Base-by-base conservation (phyloP, 92 coral and sea anemone genomes). In the Parazoanthus darwini region DNA sequence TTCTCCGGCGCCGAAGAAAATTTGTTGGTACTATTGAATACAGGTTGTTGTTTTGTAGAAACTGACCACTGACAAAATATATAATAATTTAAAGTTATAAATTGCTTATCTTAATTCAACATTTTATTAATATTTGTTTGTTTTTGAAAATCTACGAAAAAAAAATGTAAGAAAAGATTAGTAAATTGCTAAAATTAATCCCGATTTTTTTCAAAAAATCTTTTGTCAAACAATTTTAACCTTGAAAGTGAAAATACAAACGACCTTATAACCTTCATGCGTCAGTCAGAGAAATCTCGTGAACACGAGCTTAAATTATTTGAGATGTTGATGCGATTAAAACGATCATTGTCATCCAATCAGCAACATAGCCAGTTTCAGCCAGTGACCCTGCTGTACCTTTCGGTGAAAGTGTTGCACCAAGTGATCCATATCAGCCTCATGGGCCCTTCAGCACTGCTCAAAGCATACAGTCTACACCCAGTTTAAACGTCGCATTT, bases 21-120 rank as follows among this genome's bases (percentile, higher is more conserved):
- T 78, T 78, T 43, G 42, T 42, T 78, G 42, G 82, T 78, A 43
- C 82, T 78, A 78, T 78, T 44, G 43, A 78, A 78, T 78, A 78
- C 82, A 78, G 82, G 82, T 78, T 42, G 82, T 78, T 43, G 82
- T 43, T 78, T 48, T 43, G 15, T 18, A 35, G 81, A 42, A 46
- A 43, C 79, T 35, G 50, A 74, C 29, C 79, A 74, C 79, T 74
- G 79, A 74, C 79, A 74, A 74, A 74, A 74, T 74, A 74, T 35
- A 74, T 15, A 29, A 74, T 33, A 74, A 74, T 74, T 74, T 74
- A 74, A 44, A 74, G 79, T 74, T 74, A 74, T 74, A 74, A 33
- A 44, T 74, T 74, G 56, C 11, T 50, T 5, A 50, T 50, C 0
- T 50, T 50, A 50, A 50, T 50, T 50, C 11, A 50, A 50, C 11